A percentile compares a stretch with the other conserved stretches of the same genome.
Evolutionary conservation across 2,888 invertebrate genomes (phyloP).

Genomic region (Agrotis puta): DNA sequence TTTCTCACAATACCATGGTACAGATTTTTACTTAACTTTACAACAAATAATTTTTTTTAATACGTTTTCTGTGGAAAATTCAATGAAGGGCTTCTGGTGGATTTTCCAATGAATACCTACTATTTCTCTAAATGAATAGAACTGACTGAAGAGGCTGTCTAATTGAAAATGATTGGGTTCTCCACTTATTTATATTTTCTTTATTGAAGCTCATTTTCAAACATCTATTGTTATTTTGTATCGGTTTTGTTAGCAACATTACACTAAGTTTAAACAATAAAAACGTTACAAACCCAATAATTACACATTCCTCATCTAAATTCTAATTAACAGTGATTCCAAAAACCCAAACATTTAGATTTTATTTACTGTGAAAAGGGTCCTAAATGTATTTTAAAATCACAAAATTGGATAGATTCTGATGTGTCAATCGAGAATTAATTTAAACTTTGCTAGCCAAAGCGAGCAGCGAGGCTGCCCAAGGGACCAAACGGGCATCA

Average conservation of each 20-base stretch:
- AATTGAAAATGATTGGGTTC: slow-evolving; percentile 6
- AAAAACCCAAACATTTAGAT: slow-evolving; percentile 59
- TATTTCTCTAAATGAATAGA: not conserved
- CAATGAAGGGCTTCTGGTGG: not conserved
- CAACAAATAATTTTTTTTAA: not conserved
- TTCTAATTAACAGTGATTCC: slow-evolving; percentile 43
- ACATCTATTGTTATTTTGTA: not conserved
- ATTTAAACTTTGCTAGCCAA: slow-evolving; percentile 89
- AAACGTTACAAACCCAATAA: slow-evolving; percentile 26
- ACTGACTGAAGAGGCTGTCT: slow-evolving; percentile 13
- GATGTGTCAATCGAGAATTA: slow-evolving; percentile 89
- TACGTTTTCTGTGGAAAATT: not conserved
- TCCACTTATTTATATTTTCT: not conserved
- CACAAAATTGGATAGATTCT: slow-evolving; percentile 81
- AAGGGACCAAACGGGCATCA: slow-evolving; percentile 86
- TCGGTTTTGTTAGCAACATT: not conserved
- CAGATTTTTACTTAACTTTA: not conserved
- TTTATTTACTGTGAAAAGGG: slow-evolving; percentile 74
- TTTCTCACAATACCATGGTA: not conserved
- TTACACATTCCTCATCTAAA: slow-evolving; percentile 47
- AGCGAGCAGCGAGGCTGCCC: slow-evolving; percentile 83
- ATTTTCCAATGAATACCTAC: not conserved
- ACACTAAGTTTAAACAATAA: slow-evolving; percentile 10
- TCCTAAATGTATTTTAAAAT: slow-evolving; percentile 81
- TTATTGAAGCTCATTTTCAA: not conserved